These are phyloP conservation scores for Drosophila grimshawi DNA, from an alignment of 1,140 invertebrate genomes.

Conservation along the genomic window DNA sequence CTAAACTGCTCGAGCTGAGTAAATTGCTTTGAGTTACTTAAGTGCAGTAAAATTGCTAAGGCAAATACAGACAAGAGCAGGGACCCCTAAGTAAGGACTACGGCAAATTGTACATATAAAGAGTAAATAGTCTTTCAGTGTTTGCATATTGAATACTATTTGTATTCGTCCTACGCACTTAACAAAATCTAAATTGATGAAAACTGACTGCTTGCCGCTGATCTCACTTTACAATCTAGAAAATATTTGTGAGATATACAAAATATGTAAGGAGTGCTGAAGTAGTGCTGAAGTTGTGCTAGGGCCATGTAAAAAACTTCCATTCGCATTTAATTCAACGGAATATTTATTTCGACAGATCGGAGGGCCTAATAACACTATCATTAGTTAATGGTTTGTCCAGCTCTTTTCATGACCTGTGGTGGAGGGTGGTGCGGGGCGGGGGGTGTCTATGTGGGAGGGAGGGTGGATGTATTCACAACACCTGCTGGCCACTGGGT, in stretches of 20 bases:
- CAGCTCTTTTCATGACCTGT: background rate
- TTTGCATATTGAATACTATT: constrained; percentile 1
- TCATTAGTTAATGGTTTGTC: constrained; percentile 49
- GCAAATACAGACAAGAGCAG: constrained; percentile 51
- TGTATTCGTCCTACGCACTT: no score
- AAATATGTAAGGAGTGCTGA: background rate
- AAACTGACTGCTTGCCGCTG: no score
- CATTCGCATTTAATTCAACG: no score
- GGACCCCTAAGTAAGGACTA: background rate
- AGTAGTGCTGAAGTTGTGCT: background rate
- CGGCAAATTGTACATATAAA: constrained; percentile 10
- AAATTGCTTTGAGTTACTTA: constrained; percentile 63
- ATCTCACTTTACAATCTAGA: no score
- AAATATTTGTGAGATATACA: background rate
- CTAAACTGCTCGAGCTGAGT: constrained; percentile 24
- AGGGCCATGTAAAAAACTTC: no score
- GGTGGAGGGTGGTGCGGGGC: no score
- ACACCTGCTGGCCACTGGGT: constrained; percentile 7
- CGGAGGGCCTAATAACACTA: constrained; percentile 31
- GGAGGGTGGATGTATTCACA: background rate
- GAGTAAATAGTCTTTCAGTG: constrained; percentile 8
- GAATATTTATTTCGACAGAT: constrained; percentile 11
- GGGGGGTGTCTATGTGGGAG: no score
- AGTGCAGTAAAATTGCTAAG: constrained; percentile 48
- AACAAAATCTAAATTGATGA: no score